Evolutionary conservation across 2,888 invertebrate species (phyloP).

Genomic region (Drosophila niveifrons): DNA sequence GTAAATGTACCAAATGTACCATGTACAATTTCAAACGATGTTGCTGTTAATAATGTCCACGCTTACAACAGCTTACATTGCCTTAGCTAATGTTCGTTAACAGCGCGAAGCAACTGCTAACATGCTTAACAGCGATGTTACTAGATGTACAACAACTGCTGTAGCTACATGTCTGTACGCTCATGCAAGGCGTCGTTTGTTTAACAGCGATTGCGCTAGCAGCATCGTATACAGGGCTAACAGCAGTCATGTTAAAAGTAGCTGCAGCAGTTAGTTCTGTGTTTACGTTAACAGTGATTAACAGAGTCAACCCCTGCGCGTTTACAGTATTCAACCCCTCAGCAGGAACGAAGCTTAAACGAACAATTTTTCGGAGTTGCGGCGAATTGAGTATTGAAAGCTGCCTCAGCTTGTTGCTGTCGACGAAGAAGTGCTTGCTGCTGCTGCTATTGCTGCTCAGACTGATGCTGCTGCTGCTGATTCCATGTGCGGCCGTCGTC

Average conservation of each 20-base stretch:
- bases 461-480: conserved; percentile 3
- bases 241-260: too few relatives aligned
- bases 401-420: conserved; percentile 31
- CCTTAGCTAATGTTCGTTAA: too few relatives aligned
- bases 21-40: too few relatives aligned
- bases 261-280: background rate
- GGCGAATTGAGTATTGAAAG: conserved; percentile 47
- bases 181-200: too few relatives aligned
- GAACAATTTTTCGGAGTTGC: conserved; percentile 37
- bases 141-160: too few relatives aligned
- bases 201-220: background rate
- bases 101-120: too few relatives aligned
- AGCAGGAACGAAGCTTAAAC: background rate
- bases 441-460: conserved; percentile 13
- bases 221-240: too few relatives aligned
- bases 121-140: too few relatives aligned
- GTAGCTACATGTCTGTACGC: too few relatives aligned
- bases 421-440: conserved; percentile 8
- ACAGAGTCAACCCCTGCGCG: background rate
- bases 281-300: conserved; percentile 6
- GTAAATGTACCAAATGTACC: too few relatives aligned
- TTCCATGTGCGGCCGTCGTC: conserved; percentile 2
- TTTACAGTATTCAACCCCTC: background rate
- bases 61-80: too few relatives aligned
- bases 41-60: too few relatives aligned